Evolutionary conservation across 2,888 invertebrate species (phyloP).

Genomic region (Caenorhabditis becei): DNA sequence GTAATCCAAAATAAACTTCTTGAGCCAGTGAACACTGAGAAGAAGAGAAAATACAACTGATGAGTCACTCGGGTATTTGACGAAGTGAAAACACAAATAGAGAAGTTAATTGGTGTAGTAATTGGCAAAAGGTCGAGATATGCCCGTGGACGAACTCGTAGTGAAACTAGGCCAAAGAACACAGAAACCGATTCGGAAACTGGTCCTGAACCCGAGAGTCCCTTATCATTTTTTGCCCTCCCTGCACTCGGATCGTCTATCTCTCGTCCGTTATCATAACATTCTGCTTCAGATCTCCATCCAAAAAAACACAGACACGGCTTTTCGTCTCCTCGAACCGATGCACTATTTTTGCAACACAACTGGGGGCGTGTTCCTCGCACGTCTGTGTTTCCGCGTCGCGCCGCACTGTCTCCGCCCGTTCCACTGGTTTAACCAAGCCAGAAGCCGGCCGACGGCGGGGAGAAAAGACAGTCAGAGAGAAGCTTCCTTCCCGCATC

Average conservation of each 20-base stretch:
- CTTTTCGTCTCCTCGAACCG: constrained; percentile 18
- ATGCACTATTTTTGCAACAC: constrained; percentile 55
- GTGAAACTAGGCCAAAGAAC: not conserved
- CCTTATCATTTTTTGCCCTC: constrained; percentile 26
- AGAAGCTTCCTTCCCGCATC: constrained; percentile 1
- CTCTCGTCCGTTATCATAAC: constrained; percentile 21
- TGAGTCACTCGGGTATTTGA: constrained; percentile 36
- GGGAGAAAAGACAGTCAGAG: constrained; percentile 11
- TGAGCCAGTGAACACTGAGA: too few species aligned
- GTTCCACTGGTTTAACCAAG: constrained; percentile 62
- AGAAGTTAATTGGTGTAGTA: not conserved
- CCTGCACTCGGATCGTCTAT: constrained; percentile 22
- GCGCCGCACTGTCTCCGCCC: constrained; percentile 45
- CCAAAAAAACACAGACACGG: constrained; percentile 24
- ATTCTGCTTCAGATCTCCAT: constrained; percentile 13
- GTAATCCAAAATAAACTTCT: not conserved
- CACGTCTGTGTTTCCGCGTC: constrained; percentile 23
- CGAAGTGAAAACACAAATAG: constrained; percentile 20
- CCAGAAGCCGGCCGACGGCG: constrained; percentile 1
- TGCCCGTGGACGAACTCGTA: too few species aligned
- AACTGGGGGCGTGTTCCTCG: constrained; percentile 25
- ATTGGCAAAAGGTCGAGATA: not conserved
- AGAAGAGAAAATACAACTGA: not conserved
- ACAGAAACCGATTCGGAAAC: not conserved
- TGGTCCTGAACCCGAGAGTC: constrained; percentile 1